These are phyloP conservation scores for Pseudorectes ferrugineus DNA, from an alignment of 2,113 vertebrate species.

Conservation along the genomic window DNA sequence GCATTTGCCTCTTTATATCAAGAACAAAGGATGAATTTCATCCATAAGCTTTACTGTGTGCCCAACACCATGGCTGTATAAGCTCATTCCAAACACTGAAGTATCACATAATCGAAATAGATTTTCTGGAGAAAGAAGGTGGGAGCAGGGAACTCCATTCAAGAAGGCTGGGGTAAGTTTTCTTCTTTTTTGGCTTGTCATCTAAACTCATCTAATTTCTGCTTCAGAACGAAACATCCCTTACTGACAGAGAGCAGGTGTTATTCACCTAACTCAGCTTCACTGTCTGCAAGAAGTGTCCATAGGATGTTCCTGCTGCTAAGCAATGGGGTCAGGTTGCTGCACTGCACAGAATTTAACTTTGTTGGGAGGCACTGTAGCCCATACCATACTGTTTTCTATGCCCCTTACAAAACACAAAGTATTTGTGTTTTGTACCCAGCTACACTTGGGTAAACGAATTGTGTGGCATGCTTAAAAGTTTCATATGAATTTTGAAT, in stretches of 20 bases:
- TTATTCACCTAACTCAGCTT: not conserved
- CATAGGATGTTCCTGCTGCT: not conserved
- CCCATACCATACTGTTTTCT: not conserved
- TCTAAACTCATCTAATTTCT: not conserved
- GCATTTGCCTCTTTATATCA: not conserved
- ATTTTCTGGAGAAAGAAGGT: not conserved
- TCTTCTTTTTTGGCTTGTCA: not conserved
- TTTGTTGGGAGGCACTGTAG: not conserved
- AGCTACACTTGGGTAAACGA: fast-evolving
- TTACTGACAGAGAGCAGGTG: not conserved
- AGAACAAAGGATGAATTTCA: not conserved
- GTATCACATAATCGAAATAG: fast-evolving
- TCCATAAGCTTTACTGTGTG: not conserved
- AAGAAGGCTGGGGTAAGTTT: not conserved
- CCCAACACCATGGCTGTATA: not conserved
- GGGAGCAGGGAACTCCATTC: fast-evolving
- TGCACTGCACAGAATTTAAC: not conserved
- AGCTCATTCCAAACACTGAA: not conserved
- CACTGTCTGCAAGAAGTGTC: not conserved
- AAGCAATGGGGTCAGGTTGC: not conserved
- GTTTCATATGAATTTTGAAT: not conserved
- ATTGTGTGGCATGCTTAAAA: not conserved
- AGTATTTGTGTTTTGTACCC: not conserved
- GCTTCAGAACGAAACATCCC: not conserved
- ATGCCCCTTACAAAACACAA: not conserved